phyloP scores from a whole-genome alignment of 2,888 invertebrate species.

The Elysia crispata region DNA sequence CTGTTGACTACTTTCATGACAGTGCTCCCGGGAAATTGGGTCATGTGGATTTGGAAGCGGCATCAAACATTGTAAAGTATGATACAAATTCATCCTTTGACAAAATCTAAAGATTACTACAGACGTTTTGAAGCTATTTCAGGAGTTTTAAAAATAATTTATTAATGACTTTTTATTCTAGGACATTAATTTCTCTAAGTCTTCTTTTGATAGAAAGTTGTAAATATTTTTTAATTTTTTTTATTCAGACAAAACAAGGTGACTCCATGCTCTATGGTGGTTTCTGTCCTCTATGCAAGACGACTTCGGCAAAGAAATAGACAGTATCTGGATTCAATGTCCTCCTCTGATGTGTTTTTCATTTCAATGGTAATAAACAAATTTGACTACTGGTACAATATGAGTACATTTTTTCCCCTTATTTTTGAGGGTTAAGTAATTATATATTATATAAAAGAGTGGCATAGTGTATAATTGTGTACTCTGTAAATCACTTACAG shows the following conservation, averaged over 20 bases:
- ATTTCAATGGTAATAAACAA: slow-evolving; percentile 88
- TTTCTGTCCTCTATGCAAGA: slow-evolving; percentile 95
- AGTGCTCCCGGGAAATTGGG: slow-evolving; percentile 76
- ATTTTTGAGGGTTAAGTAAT: no score
- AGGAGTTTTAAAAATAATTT: no score
- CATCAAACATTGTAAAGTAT: slow-evolving; percentile 73
- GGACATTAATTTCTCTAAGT: neutral
- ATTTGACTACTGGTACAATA: no score
- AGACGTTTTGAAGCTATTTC: no score
- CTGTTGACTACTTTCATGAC: slow-evolving; percentile 90
- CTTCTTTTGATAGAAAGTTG: neutral
- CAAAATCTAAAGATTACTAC: no score
- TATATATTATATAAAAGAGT: no score
- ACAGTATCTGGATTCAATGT: slow-evolving; percentile 88
- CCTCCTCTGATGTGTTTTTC: slow-evolving; percentile 94
- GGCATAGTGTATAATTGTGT: no score
- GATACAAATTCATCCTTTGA: slow-evolving; percentile 63
- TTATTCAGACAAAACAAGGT: slow-evolving; percentile 85
- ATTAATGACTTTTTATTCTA: neutral
- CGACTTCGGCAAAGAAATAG: slow-evolving; percentile 87
- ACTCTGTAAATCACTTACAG: no score
- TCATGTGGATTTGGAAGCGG: slow-evolving; percentile 72
- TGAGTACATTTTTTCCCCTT: no score
- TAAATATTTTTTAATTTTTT: slow-evolving; percentile 2
- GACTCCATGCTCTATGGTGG: slow-evolving; percentile 93